Percentiles rank a stretch among this genome's conserved stretches.
Evolutionary conservation across 2,888 invertebrate genomes (phyloP).

Genomic region (Saturnia pavonia): DNA sequence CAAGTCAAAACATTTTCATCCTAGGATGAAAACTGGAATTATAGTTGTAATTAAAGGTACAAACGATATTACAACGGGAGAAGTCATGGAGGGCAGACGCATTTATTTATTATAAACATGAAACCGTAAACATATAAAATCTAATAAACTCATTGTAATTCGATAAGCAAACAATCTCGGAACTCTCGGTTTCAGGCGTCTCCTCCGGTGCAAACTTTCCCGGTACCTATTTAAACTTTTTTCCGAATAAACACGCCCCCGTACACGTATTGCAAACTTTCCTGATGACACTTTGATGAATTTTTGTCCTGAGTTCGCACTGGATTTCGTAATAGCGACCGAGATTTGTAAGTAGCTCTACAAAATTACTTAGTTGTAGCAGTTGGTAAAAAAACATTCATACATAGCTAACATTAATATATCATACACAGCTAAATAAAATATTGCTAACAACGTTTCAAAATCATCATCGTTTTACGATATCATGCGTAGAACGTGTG

Average conservation of each 20-base stretch:
- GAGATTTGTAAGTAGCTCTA: conserved; percentile 12
- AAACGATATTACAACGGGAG: no score
- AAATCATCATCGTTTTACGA: no score
- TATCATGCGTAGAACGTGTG: no score
- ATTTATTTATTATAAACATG: not conserved
- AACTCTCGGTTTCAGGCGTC: conserved; percentile 3
- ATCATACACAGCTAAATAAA: no score
- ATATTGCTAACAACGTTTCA: no score
- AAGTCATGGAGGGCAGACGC: no score
- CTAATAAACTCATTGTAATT: conserved; percentile 19
- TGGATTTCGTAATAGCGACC: conserved; percentile 42
- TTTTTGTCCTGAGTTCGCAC: conserved; percentile 53
- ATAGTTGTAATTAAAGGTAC: no score
- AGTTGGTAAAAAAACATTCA: no score
- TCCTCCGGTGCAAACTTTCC: conserved; percentile 8
- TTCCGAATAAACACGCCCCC: conserved; percentile 24
- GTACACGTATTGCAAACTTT: conserved; percentile 57
- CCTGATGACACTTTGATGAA: conserved; percentile 70
- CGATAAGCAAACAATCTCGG: conserved; percentile 4
- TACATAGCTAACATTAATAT: no score
- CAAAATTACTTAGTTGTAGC: conserved; percentile 1
- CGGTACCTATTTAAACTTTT: conserved; percentile 19
- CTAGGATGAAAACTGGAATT: no score
- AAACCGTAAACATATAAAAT: conserved; percentile 16
- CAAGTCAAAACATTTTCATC: no score